Base-by-base conservation (phyloP, 2,113 vertebrate species). In the Aldabrachelys gigantea region DNA sequence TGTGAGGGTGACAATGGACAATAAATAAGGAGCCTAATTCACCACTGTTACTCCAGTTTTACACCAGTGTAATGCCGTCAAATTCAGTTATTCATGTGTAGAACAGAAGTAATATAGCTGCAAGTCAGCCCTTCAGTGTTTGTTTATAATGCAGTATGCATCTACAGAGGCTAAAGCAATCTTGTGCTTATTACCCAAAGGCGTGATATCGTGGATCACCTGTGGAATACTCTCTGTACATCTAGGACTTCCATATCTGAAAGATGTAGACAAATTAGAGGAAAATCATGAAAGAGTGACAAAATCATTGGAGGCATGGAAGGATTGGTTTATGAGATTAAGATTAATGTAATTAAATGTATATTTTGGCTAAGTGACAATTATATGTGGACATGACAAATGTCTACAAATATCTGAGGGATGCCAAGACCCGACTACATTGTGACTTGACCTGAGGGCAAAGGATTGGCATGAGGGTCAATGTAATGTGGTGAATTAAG, bases 331-430 rank as follows among this genome's bases (percentile, higher is more conserved):
- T 93, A 94, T 94, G 87, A 97, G 44, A 52, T 94, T 80, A 91
- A 82, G 62, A 93, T 90, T 80, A 94, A 88, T 94, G 91, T 87
- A 92, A 85, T 93, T 91, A 89, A 96, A 95, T 96, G 22, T 3
- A 0, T 91, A 41, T 93, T 84, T 94, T 96, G 72, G 19, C 83
- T 91, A 94, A 96, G 78, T 88, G 90, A 93, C 85, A 96, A 93
- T 85, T 38, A 72, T 38, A 72, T 9, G 21, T 95, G 95, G 92
- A 96, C 95, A 95, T 94, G 88, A 87, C 82, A 91, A 72, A 72
- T 91, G 93, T 95, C 83, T 93, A 95, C 93, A 95, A 96, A 95
- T 96, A 82, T 95, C 92, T 82, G 62, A 9, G 87, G 35, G 95
- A 94, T 94, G 96, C 95, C 93, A 94, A 94, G 17, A n/a, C 31